Base-by-base conservation (phyloP, 2,113 vertebrate species). In the Misgurnus anguillicaudatus region DNA sequence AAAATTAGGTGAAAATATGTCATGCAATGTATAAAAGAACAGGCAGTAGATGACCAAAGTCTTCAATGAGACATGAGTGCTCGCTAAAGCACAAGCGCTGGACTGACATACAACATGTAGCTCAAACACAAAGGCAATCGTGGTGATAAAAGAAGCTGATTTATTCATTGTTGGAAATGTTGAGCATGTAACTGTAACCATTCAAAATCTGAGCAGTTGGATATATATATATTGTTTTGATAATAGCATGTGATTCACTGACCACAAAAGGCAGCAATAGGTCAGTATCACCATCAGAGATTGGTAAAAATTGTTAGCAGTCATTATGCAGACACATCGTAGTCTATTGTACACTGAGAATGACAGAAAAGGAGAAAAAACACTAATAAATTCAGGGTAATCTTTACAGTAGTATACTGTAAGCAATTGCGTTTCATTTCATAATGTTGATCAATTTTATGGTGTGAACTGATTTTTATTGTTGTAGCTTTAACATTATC, bases 61-160 rank as follows among this genome's bases (percentile, higher is more conserved):
- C 60, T 60, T 64, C 38, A 60, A 69, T 67, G n/a, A 61, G 13
- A 19, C 45, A 45, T 68, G 9, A 83, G 19, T 41, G 11, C 45
- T 58, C 0, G 24, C 47, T 31, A 31, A 72, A 65, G 51, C 58
- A 16, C 36, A 41, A 57, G 64, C 24, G 47, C 61, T 65, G 68
- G 68, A 69, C 47, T 48, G 47, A 75, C 62, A 61, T 5, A 75
- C 65, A 72, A 39, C 13, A 41, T 64, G 17, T 78, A 82, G 75
- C 79, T 81, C 75, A 77, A 82, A 83, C 70, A 81, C 79, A 83
- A 83, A 83, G 76, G 83, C 82, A 87, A 84, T 71, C 70, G 73
- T 64, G 76, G 82, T 87, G 85, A 78, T 51, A 62, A 77, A 53
- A 66, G 74, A 80, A 83, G 81, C 74, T 63, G 77, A 78, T 82